Evolutionary conservation across 2,888 invertebrate genomes (phyloP).

Genomic region (Dicyrtomina minuta): DNA sequence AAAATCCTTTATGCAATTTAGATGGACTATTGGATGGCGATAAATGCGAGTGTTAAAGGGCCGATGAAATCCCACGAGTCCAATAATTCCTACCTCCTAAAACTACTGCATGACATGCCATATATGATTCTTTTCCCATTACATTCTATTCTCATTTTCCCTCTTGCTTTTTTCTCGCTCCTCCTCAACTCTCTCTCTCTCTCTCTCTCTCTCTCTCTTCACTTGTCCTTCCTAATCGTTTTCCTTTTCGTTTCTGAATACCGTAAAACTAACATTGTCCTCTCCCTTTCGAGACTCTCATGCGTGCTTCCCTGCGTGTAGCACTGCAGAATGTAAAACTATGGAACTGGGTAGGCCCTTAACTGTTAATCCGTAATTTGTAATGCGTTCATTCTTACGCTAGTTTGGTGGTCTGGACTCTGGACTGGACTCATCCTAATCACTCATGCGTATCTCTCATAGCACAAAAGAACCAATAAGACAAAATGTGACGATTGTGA

Average conservation of each 20-base stretch:
- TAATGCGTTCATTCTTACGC: no score
- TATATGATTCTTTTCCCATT: conserved; percentile 30
- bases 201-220: not conserved
- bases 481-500: no score
- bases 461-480: no score
- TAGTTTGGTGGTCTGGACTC: no score
- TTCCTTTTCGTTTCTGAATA: not conserved
- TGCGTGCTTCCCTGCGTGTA: no score
- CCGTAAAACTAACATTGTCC: conserved; percentile 1
- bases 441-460: no score
- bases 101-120: conserved; percentile 39
- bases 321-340: no score
- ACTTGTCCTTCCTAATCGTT: not conserved
- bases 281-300: no score
- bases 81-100: conserved; percentile 34
- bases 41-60: conserved; percentile 45
- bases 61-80: conserved; percentile 39
- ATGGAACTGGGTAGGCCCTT: no score
- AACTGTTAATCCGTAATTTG: no score
- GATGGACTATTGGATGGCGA: conserved; percentile 40
- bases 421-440: no score
- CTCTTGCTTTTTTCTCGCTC: conserved; percentile 4
- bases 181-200: not conserved
- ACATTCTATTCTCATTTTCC: conserved; percentile 23
- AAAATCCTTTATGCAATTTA: conserved; percentile 43